Conservation (phyloP, 2,888 invertebrate genomes). For the Micropterix aruncella region DNA sequence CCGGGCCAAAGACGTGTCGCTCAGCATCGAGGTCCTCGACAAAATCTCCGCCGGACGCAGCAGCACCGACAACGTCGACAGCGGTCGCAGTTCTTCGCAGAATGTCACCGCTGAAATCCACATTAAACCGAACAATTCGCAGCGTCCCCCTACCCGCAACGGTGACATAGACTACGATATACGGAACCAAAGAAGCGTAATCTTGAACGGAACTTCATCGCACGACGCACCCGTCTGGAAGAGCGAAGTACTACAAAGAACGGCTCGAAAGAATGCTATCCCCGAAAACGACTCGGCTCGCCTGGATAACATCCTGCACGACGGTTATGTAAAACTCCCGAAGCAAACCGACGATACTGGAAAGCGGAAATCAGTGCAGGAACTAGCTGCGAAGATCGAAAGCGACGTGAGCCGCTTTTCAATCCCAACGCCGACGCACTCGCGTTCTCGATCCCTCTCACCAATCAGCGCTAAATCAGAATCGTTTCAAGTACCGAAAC, state of each 20-base stretch:
- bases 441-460: background rate
- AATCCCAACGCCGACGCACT: conserved; percentile 25
- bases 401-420: conserved; percentile 19
- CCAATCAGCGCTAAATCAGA: background rate
- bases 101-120: conserved; percentile 36
- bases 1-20: conserved; percentile 2
- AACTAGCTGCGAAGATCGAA: conserved; percentile 47
- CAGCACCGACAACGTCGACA: background rate
- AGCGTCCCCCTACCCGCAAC: conserved; percentile 18
- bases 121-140: conserved; percentile 29
- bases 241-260: conserved; percentile 33
- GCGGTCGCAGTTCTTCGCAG: conserved; percentile 16
- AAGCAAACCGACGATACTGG: conserved; percentile 21
- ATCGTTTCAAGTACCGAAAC: background rate
- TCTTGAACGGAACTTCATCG: conserved; percentile 13
- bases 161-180: conserved; percentile 21
- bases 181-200: conserved; percentile 8
- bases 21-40: conserved; percentile 18
- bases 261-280: conserved; percentile 27
- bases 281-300: conserved; percentile 30
- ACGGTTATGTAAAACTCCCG: conserved; percentile 33
- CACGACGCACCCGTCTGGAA: conserved; percentile 25
- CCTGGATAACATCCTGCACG: conserved; percentile 30
- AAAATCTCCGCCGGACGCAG: conserved; percentile 12
- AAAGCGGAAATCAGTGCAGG: conserved; percentile 43